Evolutionary conservation across 2,113 vertebrate species (phyloP), one percentile per base, ranked within the genome.

Genomic region (Proterorhinus semilunaris): DNA sequence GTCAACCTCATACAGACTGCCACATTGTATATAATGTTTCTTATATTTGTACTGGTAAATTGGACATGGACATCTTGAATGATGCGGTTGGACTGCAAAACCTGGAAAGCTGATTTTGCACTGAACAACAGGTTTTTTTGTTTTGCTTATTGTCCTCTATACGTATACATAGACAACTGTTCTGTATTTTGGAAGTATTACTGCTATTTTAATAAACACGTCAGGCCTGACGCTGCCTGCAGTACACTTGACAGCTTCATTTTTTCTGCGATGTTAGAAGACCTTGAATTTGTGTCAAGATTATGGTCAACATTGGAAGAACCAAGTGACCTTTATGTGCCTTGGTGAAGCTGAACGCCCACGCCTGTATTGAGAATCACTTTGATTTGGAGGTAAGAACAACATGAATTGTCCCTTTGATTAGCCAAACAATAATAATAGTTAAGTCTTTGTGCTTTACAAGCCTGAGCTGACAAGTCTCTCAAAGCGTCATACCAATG

Each of bases 201-300:
- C 11, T 62, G 58, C 78, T 76, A 65, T 6, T 0, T 21, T 63
- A 8, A 6, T 71, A 36, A 12, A 72, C 0, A 44, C 27, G 13
- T 0, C 10, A 47, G 4, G 21, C 43, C 61, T 9, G 58, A 62
- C 44, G 64, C 6, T 43, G 8, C 2, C 53, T 50, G 2, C 52
- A 6, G 52, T 9, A 52, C 36, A 27, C 4, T 1, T 15, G 8
- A 50, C 59, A 7, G 64, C 66, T 58, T 52, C 42, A 42, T 53
- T 49, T 88, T 87, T 78, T 36, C 27, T 36, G 27, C 27, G 27
- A 36, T 36, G 27, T 36, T 36, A 36, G 4, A 36, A 36, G 27
- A 36, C 2, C 21, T 21, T 21, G 21, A 21, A 21, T 21, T 21
- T 21, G 21, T 21, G 21, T 21, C 21, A 21, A 21, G 21, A 21